phyloP scores from a whole-genome alignment of 2,113 vertebrate genomes.

The Ailurus styani region DNA sequence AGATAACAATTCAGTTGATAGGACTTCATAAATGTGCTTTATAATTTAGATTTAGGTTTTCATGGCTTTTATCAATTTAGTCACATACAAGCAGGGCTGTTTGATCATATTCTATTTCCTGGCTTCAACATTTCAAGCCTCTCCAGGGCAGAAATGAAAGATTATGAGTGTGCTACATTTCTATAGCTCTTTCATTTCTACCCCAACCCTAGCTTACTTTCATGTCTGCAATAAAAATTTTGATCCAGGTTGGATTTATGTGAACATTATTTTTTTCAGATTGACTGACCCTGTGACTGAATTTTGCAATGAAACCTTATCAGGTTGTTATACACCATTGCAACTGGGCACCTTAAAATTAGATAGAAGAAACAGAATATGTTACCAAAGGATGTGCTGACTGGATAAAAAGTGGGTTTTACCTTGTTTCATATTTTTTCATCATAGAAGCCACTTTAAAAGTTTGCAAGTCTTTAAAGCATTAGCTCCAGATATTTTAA shows the following conservation, averaged over 20 bases:
- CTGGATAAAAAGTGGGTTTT: constrained; percentile 51
- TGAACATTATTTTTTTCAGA: constrained; percentile 56
- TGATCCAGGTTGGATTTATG: constrained; percentile 62
- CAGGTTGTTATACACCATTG: constrained; percentile 48
- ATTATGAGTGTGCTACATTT: constrained; percentile 50
- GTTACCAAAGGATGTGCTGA: constrained; percentile 53
- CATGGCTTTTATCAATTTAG: constrained; percentile 48
- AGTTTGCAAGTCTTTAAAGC: constrained; percentile 59
- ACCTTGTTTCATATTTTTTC: constrained; percentile 45
- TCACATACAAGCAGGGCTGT: constrained; percentile 51
- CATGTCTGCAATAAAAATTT: constrained; percentile 67
- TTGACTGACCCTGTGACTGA: constrained; percentile 55
- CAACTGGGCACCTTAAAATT: constrained; percentile 45
- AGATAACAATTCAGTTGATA: constrained; percentile 35
- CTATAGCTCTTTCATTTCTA: constrained; percentile 64
- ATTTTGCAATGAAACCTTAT: constrained; percentile 60
- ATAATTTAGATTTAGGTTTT: constrained; percentile 58
- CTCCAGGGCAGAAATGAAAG: constrained; percentile 67
- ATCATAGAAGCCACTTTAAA: constrained; percentile 55
- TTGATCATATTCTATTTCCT: constrained; percentile 62
- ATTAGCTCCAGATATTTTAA: constrained; percentile 39
- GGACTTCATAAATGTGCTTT: constrained; percentile 23
- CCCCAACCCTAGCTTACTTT: constrained; percentile 58
- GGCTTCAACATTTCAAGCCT: constrained; percentile 34
- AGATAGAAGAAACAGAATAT: constrained; percentile 47